Evolutionary conservation across 2,797 vertebrate genomes (phyloP), one percentile per base, ranked within the genome.

Genomic region (Delichon dasypus): DNA sequence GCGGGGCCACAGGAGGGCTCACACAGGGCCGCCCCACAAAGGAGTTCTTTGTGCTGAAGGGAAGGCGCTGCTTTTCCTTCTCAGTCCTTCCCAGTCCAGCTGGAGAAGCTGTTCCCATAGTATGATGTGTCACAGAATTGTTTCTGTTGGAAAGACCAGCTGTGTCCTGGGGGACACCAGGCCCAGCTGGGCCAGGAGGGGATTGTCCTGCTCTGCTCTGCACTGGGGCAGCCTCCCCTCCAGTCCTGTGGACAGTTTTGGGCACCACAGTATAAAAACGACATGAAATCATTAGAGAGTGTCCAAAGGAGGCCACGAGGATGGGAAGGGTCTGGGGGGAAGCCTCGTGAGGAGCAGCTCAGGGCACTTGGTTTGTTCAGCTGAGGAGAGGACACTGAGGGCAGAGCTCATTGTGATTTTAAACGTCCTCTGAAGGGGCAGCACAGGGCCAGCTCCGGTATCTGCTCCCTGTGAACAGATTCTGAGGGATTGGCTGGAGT

Each of bases 361-460:
- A 42, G 34, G 55, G 20, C 40, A 21, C 30, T 55, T 47, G 17
- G 40, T 47, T 54, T 47, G 48, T 61, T 70, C 34, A 70, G 42
- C 25, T 26, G 73, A 58, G 36, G 6, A 13, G 25, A 72, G 29
- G 48, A 68, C n/a, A 14, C 47, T 40, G 40, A 70, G 30, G 30
- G 25, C 55, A 54, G 55, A 62, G 48, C 30, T 62, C 30, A 3
- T 12, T 14, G 40, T 47, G 40, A 14, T 34, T 54, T 54, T 70
- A 48, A 48, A 0, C 0, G 0, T 48, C 65, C 29, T 40, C 48
- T 17, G 2, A 10, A 77, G 48, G 25, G 25, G 13, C 47, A 40
- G 54, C 47, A 27, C 27, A 29, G 72, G 38, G 23, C 48, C 48
- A 53, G 57, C 55, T 62, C 20, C 11, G 20, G 25, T 12, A 5